A percentile compares a stretch with the other conserved stretches of the same genome.
Evolutionary conservation across 2,113 vertebrate genomes (phyloP).

Genomic region (Rhizomys pruinosus): DNA sequence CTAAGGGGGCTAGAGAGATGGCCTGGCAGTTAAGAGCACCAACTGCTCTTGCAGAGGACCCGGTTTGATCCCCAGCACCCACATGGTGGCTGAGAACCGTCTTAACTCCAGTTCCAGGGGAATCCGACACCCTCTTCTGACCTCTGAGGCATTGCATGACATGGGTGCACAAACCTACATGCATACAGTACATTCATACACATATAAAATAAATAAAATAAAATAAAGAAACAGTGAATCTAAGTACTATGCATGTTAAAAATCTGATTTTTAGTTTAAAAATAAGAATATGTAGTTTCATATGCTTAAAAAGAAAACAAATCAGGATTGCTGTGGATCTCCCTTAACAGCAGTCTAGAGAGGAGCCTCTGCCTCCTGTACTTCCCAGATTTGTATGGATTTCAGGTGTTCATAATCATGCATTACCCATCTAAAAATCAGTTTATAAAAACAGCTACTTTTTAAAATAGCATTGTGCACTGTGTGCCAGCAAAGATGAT

Average conservation of each 20-base stretch:
- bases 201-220: too few species aligned
- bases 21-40: too few species aligned
- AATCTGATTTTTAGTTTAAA: not conserved
- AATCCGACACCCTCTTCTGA: too few species aligned
- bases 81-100: too few species aligned
- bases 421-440: conserved; percentile 2
- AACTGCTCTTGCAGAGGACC: too few species aligned
- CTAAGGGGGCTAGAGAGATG: too few species aligned
- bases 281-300: not conserved
- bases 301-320: not conserved
- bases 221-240: too few species aligned
- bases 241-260: not conserved
- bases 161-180: too few species aligned
- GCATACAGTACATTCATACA: too few species aligned
- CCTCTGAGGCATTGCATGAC: too few species aligned
- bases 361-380: not conserved
- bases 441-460: conserved; percentile 12
- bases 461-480: conserved; percentile 50
- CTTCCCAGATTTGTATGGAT: not conserved
- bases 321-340: not conserved
- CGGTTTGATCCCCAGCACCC: too few species aligned
- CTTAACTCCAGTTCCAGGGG: too few species aligned
- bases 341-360: not conserved
- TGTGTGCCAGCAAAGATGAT: conserved; percentile 20
- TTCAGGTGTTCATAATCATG: not conserved